Base-by-base conservation (phyloP, 1,140 invertebrate genomes). In the Euwallacea similis region DNA sequence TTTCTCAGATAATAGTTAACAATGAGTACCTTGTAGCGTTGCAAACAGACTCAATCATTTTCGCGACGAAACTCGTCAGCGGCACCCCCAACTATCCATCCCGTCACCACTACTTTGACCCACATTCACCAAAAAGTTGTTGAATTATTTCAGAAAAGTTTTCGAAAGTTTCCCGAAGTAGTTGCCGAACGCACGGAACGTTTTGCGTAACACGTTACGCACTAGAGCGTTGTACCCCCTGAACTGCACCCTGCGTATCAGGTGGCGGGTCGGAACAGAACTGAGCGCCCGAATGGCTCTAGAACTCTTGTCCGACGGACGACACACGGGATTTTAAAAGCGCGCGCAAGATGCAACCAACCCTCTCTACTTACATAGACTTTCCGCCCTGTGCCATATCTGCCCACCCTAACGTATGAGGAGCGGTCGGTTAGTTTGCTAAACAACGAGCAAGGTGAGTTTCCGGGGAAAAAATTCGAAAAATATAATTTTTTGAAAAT, bases 341-440 rank as follows among this genome's bases (percentile, higher is more conserved):
- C 76, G 76, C 75, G 79, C 78, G 77, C 78, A 78, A 72, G 75
- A 77, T 79, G 78, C 78, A 78, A 73, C 72, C 74, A 73, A 33
- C 21, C 73, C 74, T 47, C 69, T 67, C 43, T 64, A 73, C 74
- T 69, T 72, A 73, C 67, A 69, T 64, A 69, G 46, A 55, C 72
- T 73, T 64, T 62, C 72, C 56, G 63, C 69, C 70, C 74, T 71
- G 50, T 53, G 21, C 21, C 61, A 61, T 67, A 62, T 68, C 75
- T 74, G 71, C 76, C 78, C 74, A 75, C 79, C 77, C 77, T 75
- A 76, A 68, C 65, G 69, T 69, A 71, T 76, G 71, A 74, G 73
- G 74, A 56, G 61, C 71, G 66, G 66, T 66, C 69, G 59, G 21
- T 13, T 13, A 4, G 21, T 33, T 33, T 33, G 21, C 21, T 33